Evolutionary conservation across 2,888 invertebrate species (phyloP).

Genomic region (Punctoribates punctum): DNA sequence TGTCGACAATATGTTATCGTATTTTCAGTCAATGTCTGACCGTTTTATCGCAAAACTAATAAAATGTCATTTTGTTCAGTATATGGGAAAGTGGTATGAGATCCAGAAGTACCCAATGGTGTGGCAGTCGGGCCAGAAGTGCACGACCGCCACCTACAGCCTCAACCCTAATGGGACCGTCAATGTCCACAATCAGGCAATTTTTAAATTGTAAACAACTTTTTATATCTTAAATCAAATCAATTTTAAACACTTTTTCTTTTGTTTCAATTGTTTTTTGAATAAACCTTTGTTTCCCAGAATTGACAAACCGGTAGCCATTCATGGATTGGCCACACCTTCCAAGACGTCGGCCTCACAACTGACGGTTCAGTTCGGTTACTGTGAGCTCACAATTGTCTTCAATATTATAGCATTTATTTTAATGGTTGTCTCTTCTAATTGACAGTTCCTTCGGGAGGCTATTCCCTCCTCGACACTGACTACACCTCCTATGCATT

Average conservation of each 20-base stretch:
- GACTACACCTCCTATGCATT: slow-evolving; percentile 45
- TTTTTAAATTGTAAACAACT: neutral
- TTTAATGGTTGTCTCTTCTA: neutral
- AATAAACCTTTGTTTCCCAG: neutral
- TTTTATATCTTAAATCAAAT: neutral
- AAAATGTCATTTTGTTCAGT: neutral
- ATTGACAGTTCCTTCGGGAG: slow-evolving; percentile 12
- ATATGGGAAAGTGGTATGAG: slow-evolving; percentile 40
- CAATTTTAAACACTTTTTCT: neutral
- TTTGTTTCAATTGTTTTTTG: neutral
- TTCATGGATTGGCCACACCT: neutral
- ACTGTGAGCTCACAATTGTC: neutral
- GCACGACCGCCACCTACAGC: neutral
- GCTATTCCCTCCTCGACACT: slow-evolving; percentile 45
- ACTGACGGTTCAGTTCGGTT: neutral
- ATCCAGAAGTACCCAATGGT: neutral
- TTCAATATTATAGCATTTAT: neutral
- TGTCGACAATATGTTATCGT: neutral
- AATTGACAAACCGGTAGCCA: neutral
- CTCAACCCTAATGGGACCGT: slow-evolving; percentile 19
- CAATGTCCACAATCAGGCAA: slow-evolving; percentile 1
- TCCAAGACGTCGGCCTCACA: neutral
- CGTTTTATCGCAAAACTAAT: neutral
- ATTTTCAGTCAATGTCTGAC: neutral
- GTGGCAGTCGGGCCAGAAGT: slow-evolving; percentile 19